Evolutionary conservation across 2,113 vertebrate genomes (phyloP), one percentile per base, ranked within the genome.

Genomic region (Struthio camelus): DNA sequence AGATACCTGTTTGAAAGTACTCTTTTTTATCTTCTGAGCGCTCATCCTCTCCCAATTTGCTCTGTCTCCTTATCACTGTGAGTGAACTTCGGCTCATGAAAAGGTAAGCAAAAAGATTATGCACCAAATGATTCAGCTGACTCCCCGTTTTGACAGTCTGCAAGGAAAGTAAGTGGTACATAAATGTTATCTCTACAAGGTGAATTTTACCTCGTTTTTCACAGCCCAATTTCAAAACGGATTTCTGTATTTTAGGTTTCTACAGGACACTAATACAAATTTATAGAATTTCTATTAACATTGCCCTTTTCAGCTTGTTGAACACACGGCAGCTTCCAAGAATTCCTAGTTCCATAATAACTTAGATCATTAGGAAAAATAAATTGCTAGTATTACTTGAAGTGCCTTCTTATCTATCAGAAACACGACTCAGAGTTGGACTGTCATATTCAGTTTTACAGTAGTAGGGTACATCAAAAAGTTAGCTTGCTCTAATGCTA

Each of bases 391-490:
- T 70, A 23, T 92, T 87, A 67, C 48, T 89, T 91, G 22, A 96
- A 87, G 50, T 85, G 44, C 36, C 28, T 85, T 50, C 81, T 96
- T 95, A 96, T 93, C 91, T 91, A 85, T 70, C 58, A 91, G 79
- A 94, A 97, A 67, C 87, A 94, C 25, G 81, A 59, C 56, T 92
- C 61, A 28, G 78, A 1, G 1, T 8, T 64, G 40, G 92, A 28
- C 76, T 78, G 32, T 80, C 67, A 40, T 46, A 85, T 61, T 58
- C 66, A 93, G 54, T 54, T 87, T 92, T 77, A 85, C 78, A 95
- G 89, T 62, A 78, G 62, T 32, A 69, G 16, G 3, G 27, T 36
- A 78, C 89, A 83, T 94, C 67, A 85, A 32, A 58, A 93, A 93
- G 87, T 87, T 73, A 76, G 46, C 18, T 84, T 87, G 71, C n/a